phyloP scores from a whole-genome alignment of 2,888 invertebrate genomes.

The Torymus texanus region DNA sequence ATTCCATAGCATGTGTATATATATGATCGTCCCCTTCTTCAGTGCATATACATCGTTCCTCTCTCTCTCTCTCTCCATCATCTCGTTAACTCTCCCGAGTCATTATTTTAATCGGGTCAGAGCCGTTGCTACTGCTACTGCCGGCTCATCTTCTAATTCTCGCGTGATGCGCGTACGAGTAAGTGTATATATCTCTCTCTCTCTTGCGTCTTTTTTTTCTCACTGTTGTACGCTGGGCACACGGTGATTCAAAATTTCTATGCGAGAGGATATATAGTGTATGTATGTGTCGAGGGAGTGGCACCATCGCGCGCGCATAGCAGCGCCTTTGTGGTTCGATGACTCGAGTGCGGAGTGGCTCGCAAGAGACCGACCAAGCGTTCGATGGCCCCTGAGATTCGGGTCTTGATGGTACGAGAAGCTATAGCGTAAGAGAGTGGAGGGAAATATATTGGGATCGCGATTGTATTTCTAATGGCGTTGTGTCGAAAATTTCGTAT shows the following conservation, averaged over 20 bases:
- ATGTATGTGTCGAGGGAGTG: not conserved
- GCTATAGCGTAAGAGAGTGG: too few relatives aligned
- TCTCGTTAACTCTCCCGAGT: slow-evolving; percentile 48
- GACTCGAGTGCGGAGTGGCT: not conserved
- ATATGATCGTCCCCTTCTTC: not conserved
- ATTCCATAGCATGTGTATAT: too few relatives aligned
- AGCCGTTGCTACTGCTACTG: not conserved
- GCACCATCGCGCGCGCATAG: not conserved
- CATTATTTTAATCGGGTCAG: slow-evolving; percentile 47
- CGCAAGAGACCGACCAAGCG: too few relatives aligned
- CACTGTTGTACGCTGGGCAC: too few relatives aligned
- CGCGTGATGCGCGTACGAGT: not conserved
- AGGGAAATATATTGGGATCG: too few relatives aligned
- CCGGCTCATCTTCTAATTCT: not conserved
- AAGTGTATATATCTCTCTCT: not conserved
- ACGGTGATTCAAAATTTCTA: slow-evolving; percentile 14
- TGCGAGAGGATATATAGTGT: slow-evolving; percentile 1
- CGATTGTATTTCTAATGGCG: too few relatives aligned
- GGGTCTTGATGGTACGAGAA: too few relatives aligned
- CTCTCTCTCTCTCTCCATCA: slow-evolving; percentile 48
- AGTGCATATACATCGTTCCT: not conserved
- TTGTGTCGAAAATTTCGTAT: too few relatives aligned
- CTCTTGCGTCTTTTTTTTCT: too few relatives aligned
- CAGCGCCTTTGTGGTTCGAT: not conserved
- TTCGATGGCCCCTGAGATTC: too few relatives aligned